Evolutionary conservation across 2,888 invertebrate species (phyloP).

Genomic region (Temnothorax unifasciatus): DNA sequence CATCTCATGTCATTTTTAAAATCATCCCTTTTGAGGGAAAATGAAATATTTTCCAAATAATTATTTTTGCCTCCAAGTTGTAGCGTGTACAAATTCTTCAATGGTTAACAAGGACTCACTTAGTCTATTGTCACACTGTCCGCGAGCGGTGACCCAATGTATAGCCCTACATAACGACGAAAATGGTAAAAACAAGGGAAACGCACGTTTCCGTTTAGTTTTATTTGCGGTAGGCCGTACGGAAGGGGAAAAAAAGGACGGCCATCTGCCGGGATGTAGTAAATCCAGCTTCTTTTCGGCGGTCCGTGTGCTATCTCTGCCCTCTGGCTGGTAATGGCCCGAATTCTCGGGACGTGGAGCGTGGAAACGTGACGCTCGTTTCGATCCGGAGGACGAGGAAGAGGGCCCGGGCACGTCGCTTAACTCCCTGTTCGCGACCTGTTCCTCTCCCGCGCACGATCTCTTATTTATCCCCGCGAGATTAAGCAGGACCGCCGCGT

Average conservation of each 20-base stretch:
- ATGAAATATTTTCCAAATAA: neutral
- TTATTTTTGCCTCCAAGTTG: neutral
- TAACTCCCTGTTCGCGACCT: slow-evolving; percentile 23
- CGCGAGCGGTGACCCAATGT: slow-evolving; percentile 14
- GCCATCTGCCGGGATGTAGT: slow-evolving; percentile 45
- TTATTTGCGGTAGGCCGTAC: slow-evolving; percentile 23
- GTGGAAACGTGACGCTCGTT: slow-evolving; percentile 53
- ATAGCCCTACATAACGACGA: neutral
- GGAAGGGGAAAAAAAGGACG: slow-evolving; percentile 14
- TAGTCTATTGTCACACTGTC: neutral
- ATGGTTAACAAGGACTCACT: neutral
- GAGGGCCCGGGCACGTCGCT: slow-evolving; percentile 9
- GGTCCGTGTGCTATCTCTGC: slow-evolving; percentile 26
- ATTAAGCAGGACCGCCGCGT: slow-evolving; percentile 64
- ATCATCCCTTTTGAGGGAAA: neutral
- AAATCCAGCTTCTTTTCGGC: slow-evolving; percentile 45
- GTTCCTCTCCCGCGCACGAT: slow-evolving; percentile 41
- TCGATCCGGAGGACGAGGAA: slow-evolving; percentile 18
- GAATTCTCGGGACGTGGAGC: slow-evolving; percentile 44
- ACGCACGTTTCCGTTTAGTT: slow-evolving; percentile 36
- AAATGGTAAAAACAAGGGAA: slow-evolving; percentile 42
- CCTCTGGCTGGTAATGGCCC: slow-evolving; percentile 49
- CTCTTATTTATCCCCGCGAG: slow-evolving; percentile 70
- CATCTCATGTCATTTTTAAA: neutral
- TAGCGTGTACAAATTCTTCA: neutral